These are phyloP conservation scores for Amphiprion percula DNA, from an alignment of 2,113 vertebrate genomes.

Conservation along the genomic window DNA sequence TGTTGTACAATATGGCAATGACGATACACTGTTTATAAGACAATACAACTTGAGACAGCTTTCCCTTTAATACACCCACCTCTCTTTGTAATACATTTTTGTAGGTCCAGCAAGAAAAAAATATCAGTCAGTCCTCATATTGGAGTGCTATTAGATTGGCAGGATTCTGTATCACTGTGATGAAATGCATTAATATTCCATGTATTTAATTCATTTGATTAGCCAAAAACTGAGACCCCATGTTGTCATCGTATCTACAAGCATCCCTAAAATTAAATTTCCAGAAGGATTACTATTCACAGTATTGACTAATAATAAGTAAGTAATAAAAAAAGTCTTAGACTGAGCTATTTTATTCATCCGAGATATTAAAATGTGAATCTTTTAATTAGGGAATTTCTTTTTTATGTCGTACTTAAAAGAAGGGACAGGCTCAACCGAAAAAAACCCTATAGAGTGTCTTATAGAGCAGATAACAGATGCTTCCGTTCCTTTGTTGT, in stretches of 20 bases:
- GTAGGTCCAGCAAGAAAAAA: background rate
- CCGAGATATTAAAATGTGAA: background rate
- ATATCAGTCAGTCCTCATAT: background rate
- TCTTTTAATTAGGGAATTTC: background rate
- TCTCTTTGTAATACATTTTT: background rate
- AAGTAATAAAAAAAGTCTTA: too few relatives aligned
- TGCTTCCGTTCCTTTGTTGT: too few relatives aligned
- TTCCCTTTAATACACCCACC: background rate
- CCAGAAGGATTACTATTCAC: background rate
- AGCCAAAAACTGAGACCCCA: background rate
- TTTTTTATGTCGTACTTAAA: too few relatives aligned
- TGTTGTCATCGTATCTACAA: background rate
- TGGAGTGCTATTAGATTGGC: background rate
- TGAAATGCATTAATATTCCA: background rate
- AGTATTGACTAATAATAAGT: background rate
- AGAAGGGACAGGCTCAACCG: too few relatives aligned
- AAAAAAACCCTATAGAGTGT: too few relatives aligned
- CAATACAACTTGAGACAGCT: background rate
- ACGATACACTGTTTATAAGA: background rate
- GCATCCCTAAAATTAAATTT: background rate
- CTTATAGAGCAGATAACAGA: too few relatives aligned
- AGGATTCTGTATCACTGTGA: background rate
- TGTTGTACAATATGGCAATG: background rate
- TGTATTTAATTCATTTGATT: background rate
- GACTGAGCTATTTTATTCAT: background rate